Percentiles rank a stretch among this genome's conserved stretches.
These are phyloP conservation scores for Suillia variegata DNA, from an alignment of 2,888 invertebrate genomes.

Conservation along the genomic window DNA sequence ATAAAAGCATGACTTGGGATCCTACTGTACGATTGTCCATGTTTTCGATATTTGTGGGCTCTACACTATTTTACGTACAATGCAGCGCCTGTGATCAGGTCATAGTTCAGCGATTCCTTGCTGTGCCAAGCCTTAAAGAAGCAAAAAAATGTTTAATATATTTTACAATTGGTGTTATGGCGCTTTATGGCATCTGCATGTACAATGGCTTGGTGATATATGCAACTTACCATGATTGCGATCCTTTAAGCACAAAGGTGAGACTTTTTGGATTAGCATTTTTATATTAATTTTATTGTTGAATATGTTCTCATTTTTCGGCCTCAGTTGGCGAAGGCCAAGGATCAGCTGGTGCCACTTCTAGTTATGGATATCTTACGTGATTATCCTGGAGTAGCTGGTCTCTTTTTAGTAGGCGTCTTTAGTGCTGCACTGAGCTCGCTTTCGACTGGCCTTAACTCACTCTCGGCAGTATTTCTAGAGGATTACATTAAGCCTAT, in stretches of 20 bases:
- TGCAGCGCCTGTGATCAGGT: slow-evolving; percentile 80
- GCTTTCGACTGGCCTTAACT: slow-evolving; percentile 79
- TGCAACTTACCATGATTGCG: too few species aligned
- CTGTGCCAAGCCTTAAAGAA: slow-evolving; percentile 71
- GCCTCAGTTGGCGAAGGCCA: slow-evolving; percentile 76
- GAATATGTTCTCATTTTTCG: too few species aligned
- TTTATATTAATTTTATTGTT: too few species aligned
- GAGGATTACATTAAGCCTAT: slow-evolving; percentile 79
- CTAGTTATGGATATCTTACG: slow-evolving; percentile 84
- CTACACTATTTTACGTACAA: slow-evolving; percentile 73
- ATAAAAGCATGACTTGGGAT: slow-evolving; percentile 74
- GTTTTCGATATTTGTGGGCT: slow-evolving; percentile 77
- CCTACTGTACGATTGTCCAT: slow-evolving; percentile 80
- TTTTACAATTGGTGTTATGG: slow-evolving; percentile 68
- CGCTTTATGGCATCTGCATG: slow-evolving; percentile 68
- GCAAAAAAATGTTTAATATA: slow-evolving; percentile 72
- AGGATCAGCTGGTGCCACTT: slow-evolving; percentile 81
- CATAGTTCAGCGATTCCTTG: slow-evolving; percentile 82
- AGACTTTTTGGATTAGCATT: too few species aligned
- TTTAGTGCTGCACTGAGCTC: too few species aligned
- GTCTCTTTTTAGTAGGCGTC: slow-evolving; percentile 88
- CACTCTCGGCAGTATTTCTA: slow-evolving; percentile 78
- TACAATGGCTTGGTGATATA: slow-evolving; percentile 77
- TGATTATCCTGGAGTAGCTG: slow-evolving; percentile 78
- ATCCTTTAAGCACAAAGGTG: slow-evolving; percentile 79